phyloP scores from a whole-genome alignment of 2,113 vertebrate species.

The Poecile atricapillus region DNA sequence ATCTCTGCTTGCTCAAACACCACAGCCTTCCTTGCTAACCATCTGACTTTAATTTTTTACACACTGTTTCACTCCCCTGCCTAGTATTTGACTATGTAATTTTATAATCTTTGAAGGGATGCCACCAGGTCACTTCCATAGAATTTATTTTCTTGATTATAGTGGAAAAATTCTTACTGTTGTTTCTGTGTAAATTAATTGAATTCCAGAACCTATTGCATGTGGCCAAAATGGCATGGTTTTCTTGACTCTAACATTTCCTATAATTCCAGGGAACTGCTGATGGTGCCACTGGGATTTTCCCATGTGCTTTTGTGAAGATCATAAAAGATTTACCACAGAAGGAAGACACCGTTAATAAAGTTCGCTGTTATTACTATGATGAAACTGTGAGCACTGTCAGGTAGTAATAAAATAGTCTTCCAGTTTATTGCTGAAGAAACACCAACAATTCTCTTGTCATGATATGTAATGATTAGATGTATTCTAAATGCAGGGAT shows the following conservation, averaged over 20 bases:
- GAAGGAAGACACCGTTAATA: slow-evolving; percentile 78
- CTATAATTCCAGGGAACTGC: slow-evolving; percentile 78
- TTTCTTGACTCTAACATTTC: neutral
- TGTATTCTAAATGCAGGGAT: slow-evolving; percentile 74
- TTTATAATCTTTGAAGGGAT: neutral
- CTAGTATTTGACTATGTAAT: neutral
- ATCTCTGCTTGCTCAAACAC: slow-evolving; percentile 26
- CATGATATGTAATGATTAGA: neutral
- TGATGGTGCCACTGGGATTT: slow-evolving; percentile 85
- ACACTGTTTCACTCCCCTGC: neutral
- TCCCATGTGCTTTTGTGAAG: slow-evolving; percentile 91
- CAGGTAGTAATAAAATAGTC: slow-evolving; percentile 69
- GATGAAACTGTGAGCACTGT: slow-evolving; percentile 74
- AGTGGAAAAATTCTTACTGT: neutral
- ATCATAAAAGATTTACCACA: slow-evolving; percentile 91
- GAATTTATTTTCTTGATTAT: neutral
- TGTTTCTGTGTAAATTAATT: neutral
- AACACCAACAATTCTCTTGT: neutral
- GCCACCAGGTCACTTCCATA: neutral
- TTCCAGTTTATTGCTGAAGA: neutral
- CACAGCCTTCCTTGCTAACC: slow-evolving; percentile 15
- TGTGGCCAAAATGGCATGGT: neutral
- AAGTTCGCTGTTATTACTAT: slow-evolving; percentile 86
- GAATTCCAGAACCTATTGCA: neutral
- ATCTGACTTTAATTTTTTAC: slow-evolving; percentile 40